Percentiles rank a stretch among this genome's conserved stretches.
phyloP scores from a whole-genome alignment of 2,113 vertebrate genomes.

The Bolborhynchus lineola region DNA sequence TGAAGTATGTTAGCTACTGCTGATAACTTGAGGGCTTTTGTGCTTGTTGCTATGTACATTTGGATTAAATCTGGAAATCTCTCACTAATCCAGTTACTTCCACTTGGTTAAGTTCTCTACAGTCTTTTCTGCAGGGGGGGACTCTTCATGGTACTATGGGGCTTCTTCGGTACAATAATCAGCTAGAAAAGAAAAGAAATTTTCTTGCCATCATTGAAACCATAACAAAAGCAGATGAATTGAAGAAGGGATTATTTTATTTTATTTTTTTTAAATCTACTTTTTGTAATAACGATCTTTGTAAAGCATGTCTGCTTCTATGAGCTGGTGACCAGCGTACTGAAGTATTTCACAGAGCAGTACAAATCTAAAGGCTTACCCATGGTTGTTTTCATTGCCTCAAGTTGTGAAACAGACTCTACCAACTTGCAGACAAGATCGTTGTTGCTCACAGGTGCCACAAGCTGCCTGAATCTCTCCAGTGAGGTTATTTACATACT shows the following conservation, averaged over 20 bases:
- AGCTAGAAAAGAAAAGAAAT: not conserved
- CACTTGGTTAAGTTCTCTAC: slow-evolving; percentile 21
- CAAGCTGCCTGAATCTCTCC: not conserved
- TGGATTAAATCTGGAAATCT: slow-evolving; percentile 34
- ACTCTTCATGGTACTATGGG: not conserved
- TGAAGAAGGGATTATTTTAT: not conserved
- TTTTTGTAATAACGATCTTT: not conserved
- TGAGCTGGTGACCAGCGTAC: not conserved
- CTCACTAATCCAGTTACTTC: slow-evolving; percentile 30
- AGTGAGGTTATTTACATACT: not conserved
- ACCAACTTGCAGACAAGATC: not conserved
- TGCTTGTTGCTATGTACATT: slow-evolving; percentile 28
- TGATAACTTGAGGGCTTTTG: slow-evolving; percentile 18
- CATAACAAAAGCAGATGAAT: not conserved
- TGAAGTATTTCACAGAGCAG: not conserved
- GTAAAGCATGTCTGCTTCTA: not conserved
- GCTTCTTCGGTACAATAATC: not conserved
- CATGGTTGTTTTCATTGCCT: not conserved
- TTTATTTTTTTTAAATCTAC: not conserved
- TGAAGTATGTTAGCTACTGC: not conserved
- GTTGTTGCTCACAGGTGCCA: not conserved
- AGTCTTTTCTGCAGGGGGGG: not conserved
- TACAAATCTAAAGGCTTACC: not conserved
- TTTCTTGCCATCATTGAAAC: not conserved
- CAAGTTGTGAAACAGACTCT: not conserved